Conservation (phyloP, 2,888 invertebrate species). For the Oscheius myriophilus region DNA sequence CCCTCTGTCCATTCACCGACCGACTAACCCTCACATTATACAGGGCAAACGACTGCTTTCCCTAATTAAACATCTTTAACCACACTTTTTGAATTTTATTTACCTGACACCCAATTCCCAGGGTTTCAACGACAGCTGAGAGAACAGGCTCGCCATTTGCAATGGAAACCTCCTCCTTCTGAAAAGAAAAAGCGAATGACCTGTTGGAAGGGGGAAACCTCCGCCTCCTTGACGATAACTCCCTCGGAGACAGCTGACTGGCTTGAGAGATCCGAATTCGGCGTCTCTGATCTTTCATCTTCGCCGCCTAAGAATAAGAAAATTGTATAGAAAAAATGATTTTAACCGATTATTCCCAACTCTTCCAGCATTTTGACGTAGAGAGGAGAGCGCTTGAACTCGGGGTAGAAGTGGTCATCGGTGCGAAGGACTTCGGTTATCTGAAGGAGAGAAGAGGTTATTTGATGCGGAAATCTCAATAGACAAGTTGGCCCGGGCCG, state of each 20-base stretch:
- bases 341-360: slow-evolving; percentile 75
- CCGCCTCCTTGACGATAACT: slow-evolving; percentile 1
- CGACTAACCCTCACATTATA: slow-evolving; percentile 66
- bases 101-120: slow-evolving; percentile 67
- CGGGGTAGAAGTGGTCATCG: slow-evolving; percentile 78
- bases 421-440: slow-evolving; percentile 73
- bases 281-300: slow-evolving; percentile 28
- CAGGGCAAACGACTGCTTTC: slow-evolving; percentile 67
- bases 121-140: slow-evolving; percentile 58
- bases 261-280: slow-evolving; percentile 22
- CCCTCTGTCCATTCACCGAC: slow-evolving; percentile 41
- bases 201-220: background rate
- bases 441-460: slow-evolving; percentile 10
- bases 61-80: slow-evolving; percentile 47
- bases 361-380: slow-evolving; percentile 82
- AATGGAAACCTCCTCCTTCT: slow-evolving; percentile 12
- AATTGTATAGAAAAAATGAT: background rate
- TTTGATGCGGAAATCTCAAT: slow-evolving; percentile 7
- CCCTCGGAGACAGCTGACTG: slow-evolving; percentile 18
- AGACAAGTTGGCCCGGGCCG: no score
- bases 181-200: no score
- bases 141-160: slow-evolving; percentile 40
- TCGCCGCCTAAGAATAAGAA: slow-evolving; percentile 5
- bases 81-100: background rate
- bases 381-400: slow-evolving; percentile 78